Evolutionary conservation across 2,888 invertebrate genomes (phyloP).

Genomic region (Leptinotarsa juncta): DNA sequence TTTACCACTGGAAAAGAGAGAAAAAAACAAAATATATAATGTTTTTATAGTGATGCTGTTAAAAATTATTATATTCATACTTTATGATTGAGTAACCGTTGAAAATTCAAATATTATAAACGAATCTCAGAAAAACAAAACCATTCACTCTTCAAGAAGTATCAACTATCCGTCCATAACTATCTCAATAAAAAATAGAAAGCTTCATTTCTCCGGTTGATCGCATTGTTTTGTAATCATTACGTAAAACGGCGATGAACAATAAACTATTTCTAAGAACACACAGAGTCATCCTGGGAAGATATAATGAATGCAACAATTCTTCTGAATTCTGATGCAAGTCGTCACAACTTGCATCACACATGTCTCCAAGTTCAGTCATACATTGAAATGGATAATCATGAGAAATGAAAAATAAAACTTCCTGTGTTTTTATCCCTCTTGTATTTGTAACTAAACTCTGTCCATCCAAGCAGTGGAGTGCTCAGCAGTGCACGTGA

Average conservation of each 20-base stretch:
- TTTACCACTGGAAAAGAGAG: no score
- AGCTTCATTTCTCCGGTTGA: slow-evolving; percentile 21
- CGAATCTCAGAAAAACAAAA: not conserved
- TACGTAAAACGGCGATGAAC: slow-evolving; percentile 9
- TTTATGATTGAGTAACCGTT: not conserved
- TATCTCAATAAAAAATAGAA: slow-evolving; percentile 21
- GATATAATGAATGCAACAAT: not conserved
- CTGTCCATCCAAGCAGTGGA: no score
- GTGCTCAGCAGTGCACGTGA: no score
- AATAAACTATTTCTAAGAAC: not conserved
- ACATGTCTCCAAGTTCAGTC: not conserved
- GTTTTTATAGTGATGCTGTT: not conserved
- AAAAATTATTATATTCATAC: no score
- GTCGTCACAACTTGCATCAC: not conserved
- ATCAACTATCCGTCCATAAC: slow-evolving; percentile 15
- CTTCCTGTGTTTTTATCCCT: no score
- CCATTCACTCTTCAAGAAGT: not conserved
- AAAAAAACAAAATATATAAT: no score
- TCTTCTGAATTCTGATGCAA: not conserved
- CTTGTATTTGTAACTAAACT: no score
- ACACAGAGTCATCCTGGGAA: slow-evolving; percentile 8
- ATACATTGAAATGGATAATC: not conserved
- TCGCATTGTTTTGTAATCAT: slow-evolving; percentile 25
- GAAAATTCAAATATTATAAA: not conserved
- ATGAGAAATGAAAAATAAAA: no score